Evolutionary conservation across 2,888 invertebrate species (phyloP).

Genomic region (Chymomyza caudatula): DNA sequence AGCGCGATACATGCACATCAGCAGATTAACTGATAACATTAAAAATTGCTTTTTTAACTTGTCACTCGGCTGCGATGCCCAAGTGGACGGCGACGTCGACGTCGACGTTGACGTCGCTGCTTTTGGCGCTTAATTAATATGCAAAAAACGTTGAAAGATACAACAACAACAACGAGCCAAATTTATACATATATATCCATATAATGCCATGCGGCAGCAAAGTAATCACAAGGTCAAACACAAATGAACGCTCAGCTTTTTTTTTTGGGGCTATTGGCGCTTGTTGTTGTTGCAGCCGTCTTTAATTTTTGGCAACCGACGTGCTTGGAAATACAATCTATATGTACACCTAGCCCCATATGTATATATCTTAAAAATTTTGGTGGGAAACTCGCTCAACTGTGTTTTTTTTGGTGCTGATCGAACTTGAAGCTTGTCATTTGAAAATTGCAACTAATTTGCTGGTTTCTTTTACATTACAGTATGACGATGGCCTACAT

Average conservation of each 20-base stretch:
- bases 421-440: not conserved
- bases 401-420: not conserved
- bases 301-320: slow-evolving; percentile 42
- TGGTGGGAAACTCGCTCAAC: slow-evolving; percentile 13
- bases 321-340: slow-evolving; percentile 41
- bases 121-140: slow-evolving; percentile 75
- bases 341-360: not conserved
- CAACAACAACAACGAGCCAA: slow-evolving; percentile 37
- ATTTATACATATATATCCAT: slow-evolving; percentile 19
- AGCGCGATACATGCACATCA: not conserved
- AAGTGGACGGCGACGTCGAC: slow-evolving; percentile 13
- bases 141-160: slow-evolving; percentile 73
- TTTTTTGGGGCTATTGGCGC: slow-evolving; percentile 10
- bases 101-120: slow-evolving; percentile 40
- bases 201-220: slow-evolving; percentile 56
- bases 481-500: slow-evolving; percentile 97
- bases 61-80: slow-evolving; percentile 21
- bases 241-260: slow-evolving; percentile 19
- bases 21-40: slow-evolving; percentile 67
- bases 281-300: slow-evolving; percentile 21
- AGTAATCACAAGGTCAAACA: slow-evolving; percentile 71
- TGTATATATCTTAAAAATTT: slow-evolving; percentile 12
- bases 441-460: not conserved
- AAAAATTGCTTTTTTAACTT: slow-evolving; percentile 52
- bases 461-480: slow-evolving; percentile 65